phyloP scores from a whole-genome alignment of 2,113 vertebrate species.

The Psittacus erithacus region DNA sequence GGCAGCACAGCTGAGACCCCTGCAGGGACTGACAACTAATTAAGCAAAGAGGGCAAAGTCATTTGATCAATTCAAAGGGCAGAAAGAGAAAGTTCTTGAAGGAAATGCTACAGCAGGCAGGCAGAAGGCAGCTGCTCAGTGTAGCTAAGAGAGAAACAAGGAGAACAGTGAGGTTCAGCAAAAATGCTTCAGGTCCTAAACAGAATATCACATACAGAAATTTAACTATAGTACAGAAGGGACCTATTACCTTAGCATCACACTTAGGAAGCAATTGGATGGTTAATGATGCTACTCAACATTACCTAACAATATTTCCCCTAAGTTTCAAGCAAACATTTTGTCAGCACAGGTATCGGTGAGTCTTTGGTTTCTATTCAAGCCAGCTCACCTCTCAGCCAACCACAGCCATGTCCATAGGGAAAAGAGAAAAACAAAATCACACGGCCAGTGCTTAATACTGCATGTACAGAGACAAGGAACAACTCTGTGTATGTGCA shows the following conservation, averaged over 20 bases:
- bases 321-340: not conserved
- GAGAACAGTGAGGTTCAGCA: not conserved
- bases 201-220: not conserved
- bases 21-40: not conserved
- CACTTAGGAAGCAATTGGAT: not conserved
- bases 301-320: not conserved
- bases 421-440: not conserved
- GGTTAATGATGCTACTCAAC: not conserved
- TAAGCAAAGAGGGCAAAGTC: not conserved
- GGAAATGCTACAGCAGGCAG: not conserved
- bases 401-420: not conserved
- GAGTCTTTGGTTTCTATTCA: not conserved
- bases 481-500: not conserved
- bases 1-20: not conserved
- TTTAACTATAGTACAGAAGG: not conserved
- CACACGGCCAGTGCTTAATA: not conserved
- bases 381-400: not conserved
- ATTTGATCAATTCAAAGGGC: not conserved
- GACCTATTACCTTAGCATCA: not conserved
- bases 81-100: not conserved
- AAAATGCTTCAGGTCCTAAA: not conserved
- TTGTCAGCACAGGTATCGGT: not conserved
- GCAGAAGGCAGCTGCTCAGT: not conserved
- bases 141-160: not conserved
- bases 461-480: not conserved